These are phyloP conservation scores for Brachypodius melanocephalos DNA, from an alignment of 2,113 vertebrate genomes.

Conservation along the genomic window DNA sequence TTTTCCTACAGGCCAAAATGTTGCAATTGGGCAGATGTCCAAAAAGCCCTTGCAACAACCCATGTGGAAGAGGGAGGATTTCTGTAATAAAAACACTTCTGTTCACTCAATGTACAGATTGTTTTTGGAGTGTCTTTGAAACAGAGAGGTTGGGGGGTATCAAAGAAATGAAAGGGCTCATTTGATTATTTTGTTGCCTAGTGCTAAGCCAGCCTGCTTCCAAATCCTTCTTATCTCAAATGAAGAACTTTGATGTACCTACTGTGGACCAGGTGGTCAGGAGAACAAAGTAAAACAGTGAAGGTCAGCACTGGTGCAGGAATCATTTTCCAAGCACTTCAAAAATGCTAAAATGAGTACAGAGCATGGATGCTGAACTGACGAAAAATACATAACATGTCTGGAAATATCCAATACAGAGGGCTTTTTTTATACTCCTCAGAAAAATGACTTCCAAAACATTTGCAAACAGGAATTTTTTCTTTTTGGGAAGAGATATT, in stretches of 20 bases:
- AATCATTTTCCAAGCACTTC: not conserved
- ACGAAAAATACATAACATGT: not conserved
- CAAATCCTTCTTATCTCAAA: constrained; percentile 31
- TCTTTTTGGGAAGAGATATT: constrained; percentile 2
- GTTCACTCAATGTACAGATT: constrained; percentile 54
- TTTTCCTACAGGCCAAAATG: constrained; percentile 62
- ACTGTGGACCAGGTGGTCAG: constrained; percentile 31
- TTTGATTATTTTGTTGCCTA: constrained; percentile 38
- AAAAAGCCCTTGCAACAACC: constrained; percentile 38
- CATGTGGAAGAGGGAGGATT: constrained; percentile 52
- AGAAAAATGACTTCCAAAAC: not conserved
- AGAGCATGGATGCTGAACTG: not conserved
- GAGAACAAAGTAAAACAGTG: constrained; percentile 1
- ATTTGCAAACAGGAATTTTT: constrained; percentile 2
- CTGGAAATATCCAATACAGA: not conserved
- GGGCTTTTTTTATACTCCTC: not conserved
- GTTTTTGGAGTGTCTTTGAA: constrained; percentile 56
- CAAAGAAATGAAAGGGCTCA: constrained; percentile 39
- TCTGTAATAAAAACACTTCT: constrained; percentile 64
- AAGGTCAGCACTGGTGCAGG: not conserved
- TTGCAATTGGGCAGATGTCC: constrained; percentile 52
- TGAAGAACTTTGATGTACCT: constrained; percentile 36
- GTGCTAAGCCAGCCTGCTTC: not conserved
- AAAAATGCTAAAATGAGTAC: not conserved
- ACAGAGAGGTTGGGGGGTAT: not conserved